Conservation (phyloP, 2,797 vertebrate genomes). For the Euthynnus affinis region DNA sequence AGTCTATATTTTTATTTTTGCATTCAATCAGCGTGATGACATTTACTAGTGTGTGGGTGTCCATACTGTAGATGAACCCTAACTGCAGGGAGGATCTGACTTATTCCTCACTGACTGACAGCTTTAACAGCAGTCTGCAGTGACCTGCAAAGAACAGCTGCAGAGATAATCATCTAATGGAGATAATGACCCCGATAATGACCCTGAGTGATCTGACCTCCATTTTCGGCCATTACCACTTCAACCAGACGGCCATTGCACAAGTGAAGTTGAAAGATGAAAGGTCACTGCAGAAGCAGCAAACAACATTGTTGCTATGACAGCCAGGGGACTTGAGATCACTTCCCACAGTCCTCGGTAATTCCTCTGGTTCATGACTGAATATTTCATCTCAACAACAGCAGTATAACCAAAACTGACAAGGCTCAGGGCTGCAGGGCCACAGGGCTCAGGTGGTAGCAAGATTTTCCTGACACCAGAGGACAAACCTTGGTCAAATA, state of each 20-base stretch:
- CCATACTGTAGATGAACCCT: conserved; percentile 46
- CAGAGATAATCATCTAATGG: conserved; percentile 69
- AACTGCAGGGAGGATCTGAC: conserved; percentile 49
- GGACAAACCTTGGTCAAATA: background rate
- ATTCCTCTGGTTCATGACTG: conserved; percentile 27
- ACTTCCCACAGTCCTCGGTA: conserved; percentile 19
- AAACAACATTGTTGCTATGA: conserved; percentile 45
- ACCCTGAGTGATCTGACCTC: conserved; percentile 66
- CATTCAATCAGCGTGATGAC: conserved; percentile 49
- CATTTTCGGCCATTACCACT: conserved; percentile 66
- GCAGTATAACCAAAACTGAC: background rate
- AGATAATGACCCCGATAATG: conserved; percentile 65
- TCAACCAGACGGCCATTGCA: conserved; percentile 44
- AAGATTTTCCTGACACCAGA: conserved; percentile 3
- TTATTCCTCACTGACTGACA: conserved; percentile 50
- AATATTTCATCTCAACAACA: conserved; percentile 39
- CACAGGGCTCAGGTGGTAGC: background rate
- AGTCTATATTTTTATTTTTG: conserved; percentile 34
- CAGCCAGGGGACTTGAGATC: conserved; percentile 13
- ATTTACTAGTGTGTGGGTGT: conserved; percentile 64
- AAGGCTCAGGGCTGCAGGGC: background rate
- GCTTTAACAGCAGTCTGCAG: conserved; percentile 50
- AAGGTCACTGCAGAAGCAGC: conserved; percentile 34
- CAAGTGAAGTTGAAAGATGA: conserved; percentile 53
- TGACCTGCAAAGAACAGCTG: conserved; percentile 65